A percentile compares a stretch with the other conserved stretches of the same genome.
Conservation (phyloP, 2,797 vertebrate species). For the Catharus ustulatus region DNA sequence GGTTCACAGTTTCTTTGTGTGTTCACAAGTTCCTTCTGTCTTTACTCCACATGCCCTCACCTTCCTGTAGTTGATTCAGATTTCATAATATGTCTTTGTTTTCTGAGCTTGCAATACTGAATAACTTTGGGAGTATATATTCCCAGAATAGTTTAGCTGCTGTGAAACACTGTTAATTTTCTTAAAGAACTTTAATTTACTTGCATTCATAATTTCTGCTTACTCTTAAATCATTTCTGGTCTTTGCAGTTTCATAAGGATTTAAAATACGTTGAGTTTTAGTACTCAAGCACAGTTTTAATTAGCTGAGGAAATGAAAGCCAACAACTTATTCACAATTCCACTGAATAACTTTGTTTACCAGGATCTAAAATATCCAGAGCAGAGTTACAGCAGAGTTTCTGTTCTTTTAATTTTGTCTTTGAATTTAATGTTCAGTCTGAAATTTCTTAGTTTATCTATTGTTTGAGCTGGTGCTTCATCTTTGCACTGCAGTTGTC, state of each 20-base stretch:
- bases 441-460: neutral
- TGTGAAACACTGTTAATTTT: neutral
- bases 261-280: neutral
- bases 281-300: neutral
- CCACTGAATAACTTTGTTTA: neutral
- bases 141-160: neutral
- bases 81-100: neutral
- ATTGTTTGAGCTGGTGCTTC: neutral
- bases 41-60: neutral
- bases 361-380: neutral
- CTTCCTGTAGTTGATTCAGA: neutral
- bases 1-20: neutral
- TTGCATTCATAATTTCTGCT: neutral
- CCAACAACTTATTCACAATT: neutral
- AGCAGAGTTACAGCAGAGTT: neutral
- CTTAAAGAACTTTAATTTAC: neutral
- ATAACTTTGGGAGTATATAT: neutral
- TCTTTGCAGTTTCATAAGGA: neutral
- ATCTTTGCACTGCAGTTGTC: neutral
- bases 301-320: constrained; percentile 30
- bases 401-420: neutral
- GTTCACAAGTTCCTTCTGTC: neutral
- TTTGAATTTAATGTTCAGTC: neutral
- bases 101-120: neutral
- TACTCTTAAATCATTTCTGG: neutral